Conservation (phyloP, 2,888 invertebrate species). For the Lamellibrachia satsuma region DNA sequence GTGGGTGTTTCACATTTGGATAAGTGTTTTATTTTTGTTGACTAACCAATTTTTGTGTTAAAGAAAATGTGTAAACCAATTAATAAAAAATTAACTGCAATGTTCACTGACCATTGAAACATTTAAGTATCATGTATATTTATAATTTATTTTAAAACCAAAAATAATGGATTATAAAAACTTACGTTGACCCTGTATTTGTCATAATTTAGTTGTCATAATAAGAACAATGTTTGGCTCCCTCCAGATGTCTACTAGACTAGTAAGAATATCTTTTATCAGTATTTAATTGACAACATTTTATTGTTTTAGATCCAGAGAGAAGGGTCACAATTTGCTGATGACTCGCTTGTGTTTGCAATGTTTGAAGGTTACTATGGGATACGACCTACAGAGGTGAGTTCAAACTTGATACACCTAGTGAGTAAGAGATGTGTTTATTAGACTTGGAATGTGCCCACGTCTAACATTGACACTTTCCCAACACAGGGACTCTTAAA, state of each 20-base stretch:
- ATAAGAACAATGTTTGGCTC: neutral
- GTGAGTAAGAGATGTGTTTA: too few species aligned
- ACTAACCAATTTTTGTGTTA: too few species aligned
- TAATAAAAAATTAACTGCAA: too few species aligned
- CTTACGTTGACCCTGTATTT: neutral
- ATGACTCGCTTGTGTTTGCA: constrained; percentile 82
- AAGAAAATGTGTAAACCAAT: too few species aligned
- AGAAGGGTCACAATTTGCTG: constrained; percentile 29
- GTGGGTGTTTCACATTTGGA: too few species aligned
- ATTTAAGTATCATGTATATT: neutral
- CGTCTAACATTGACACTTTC: too few species aligned
- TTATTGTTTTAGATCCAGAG: constrained; percentile 29
- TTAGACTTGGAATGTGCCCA: too few species aligned
- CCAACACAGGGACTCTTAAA: too few species aligned
- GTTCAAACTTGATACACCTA: neutral
- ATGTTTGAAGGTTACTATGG: constrained; percentile 89
- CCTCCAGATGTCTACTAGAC: too few species aligned
- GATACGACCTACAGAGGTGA: constrained; percentile 62
- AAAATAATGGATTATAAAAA: neutral
- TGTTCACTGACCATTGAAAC: too few species aligned
- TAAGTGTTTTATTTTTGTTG: too few species aligned
- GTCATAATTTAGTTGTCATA: neutral
- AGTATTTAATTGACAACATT: neutral
- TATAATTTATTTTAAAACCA: neutral
- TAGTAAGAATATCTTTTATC: neutral